Conservation (phyloP, 2,797 vertebrate genomes). For the Lateolabrax maculatus region DNA sequence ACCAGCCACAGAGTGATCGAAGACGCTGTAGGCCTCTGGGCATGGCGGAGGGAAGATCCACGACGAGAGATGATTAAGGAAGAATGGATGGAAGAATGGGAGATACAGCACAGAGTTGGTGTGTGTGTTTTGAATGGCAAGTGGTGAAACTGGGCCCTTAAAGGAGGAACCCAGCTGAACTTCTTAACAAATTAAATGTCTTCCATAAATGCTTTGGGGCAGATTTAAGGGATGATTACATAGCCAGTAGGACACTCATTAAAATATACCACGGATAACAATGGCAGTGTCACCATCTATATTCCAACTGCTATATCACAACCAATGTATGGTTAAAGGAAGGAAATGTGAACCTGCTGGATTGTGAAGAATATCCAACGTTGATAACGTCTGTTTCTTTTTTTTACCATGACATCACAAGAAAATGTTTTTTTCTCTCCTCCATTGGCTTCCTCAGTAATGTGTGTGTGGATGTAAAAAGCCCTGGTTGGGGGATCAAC, state of each 20-base stretch:
- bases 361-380: constrained; percentile 9
- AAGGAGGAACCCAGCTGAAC: constrained; percentile 48
- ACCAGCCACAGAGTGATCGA: constrained; percentile 53
- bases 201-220: constrained; percentile 59
- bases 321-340: constrained; percentile 30
- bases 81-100: constrained; percentile 43
- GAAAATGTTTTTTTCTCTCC: background rate
- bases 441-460: background rate
- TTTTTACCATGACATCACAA: background rate
- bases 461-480: constrained; percentile 12
- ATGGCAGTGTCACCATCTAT: constrained; percentile 46
- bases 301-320: constrained; percentile 27
- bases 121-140: constrained; percentile 4
- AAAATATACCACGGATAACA: constrained; percentile 65
- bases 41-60: constrained; percentile 36
- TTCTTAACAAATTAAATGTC: constrained; percentile 49
- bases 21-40: constrained; percentile 46
- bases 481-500: constrained; percentile 1
- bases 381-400: constrained; percentile 2
- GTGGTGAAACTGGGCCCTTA: constrained; percentile 28
- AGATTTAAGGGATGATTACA: constrained; percentile 70
- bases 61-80: constrained; percentile 58
- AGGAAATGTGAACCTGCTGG: constrained; percentile 38
- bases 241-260: constrained; percentile 61
- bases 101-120: background rate